A percentile compares a stretch with the other conserved stretches of the same genome.
Evolutionary conservation across 2,888 invertebrate genomes (phyloP).

Genomic region (Rotaria socialis): DNA sequence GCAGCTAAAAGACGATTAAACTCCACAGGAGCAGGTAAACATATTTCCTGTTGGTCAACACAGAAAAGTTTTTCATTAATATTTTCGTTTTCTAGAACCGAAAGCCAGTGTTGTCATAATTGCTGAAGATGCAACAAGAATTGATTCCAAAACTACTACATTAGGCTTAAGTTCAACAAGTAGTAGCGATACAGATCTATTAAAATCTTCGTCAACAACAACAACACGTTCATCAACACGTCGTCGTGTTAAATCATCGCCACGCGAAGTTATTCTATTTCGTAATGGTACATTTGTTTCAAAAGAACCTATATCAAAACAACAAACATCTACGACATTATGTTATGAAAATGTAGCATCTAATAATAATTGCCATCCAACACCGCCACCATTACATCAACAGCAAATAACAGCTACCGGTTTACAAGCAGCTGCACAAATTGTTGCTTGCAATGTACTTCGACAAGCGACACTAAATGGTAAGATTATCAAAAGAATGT

Average conservation of each 20-base stretch:
- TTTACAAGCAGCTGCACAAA: conserved; percentile 28
- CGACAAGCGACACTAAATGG: conserved; percentile 24
- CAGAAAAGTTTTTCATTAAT: background rate
- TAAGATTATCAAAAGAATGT: background rate
- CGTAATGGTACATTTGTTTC: conserved; percentile 33
- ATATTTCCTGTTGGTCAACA: background rate
- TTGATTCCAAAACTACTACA: background rate
- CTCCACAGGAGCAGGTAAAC: background rate
- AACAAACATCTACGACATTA: background rate
- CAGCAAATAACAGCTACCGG: conserved; percentile 14
- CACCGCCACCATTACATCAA: conserved; percentile 5
- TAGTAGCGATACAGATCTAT: background rate
- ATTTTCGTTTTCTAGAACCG: background rate
- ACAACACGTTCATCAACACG: background rate
- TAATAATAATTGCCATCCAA: background rate
- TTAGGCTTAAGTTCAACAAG: conserved; percentile 10
- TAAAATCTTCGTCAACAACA: background rate
- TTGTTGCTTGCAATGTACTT: conserved; percentile 12
- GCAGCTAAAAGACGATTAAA: background rate
- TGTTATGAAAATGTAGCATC: background rate
- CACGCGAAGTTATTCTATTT: conserved; percentile 35
- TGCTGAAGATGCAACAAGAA: conserved; percentile 24
- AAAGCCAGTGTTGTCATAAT: conserved; percentile 32
- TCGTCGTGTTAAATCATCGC: background rate
- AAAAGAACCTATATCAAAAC: background rate